Percentiles rank a stretch among this genome's conserved stretches.
These are phyloP conservation scores for Eolophus roseicapilla DNA, from an alignment of 2,113 vertebrate species.

Conservation along the genomic window DNA sequence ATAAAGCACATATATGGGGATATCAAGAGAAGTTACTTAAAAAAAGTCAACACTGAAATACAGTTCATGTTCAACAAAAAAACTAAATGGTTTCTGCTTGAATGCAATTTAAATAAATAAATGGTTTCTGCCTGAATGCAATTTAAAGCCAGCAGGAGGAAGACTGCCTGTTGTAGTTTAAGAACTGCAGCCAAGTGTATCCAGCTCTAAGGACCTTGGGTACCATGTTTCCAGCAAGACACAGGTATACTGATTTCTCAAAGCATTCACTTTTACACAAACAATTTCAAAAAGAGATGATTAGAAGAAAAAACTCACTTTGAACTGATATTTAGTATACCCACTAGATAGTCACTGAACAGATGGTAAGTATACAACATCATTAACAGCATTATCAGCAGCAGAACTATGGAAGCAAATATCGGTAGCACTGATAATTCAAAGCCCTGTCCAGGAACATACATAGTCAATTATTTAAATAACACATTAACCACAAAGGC, in stretches of 20 bases:
- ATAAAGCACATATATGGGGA: not conserved
- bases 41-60: not conserved
- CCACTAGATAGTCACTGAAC: slow-evolving; percentile 10
- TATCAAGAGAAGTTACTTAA: not conserved
- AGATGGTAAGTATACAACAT: slow-evolving; percentile 33
- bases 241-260: not conserved
- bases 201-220: not conserved
- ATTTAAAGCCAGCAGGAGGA: not conserved
- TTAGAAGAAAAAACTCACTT: slow-evolving; percentile 9
- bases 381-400: slow-evolving; percentile 8
- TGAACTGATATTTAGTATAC: slow-evolving; percentile 46
- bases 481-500: not conserved
- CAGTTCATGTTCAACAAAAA: not conserved
- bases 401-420: not conserved
- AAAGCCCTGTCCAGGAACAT: not conserved
- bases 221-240: not conserved
- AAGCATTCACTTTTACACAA: not conserved
- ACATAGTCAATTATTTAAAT: slow-evolving; percentile 25
- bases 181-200: not conserved
- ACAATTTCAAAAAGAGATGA: not conserved
- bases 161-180: not conserved
- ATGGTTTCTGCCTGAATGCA: not conserved
- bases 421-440: not conserved
- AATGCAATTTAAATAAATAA: not conserved
- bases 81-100: not conserved